A percentile compares a stretch with the other conserved stretches of the same genome.
Evolutionary conservation across 1,140 invertebrate genomes (phyloP).

Genomic region (Bombus pyrosoma): DNA sequence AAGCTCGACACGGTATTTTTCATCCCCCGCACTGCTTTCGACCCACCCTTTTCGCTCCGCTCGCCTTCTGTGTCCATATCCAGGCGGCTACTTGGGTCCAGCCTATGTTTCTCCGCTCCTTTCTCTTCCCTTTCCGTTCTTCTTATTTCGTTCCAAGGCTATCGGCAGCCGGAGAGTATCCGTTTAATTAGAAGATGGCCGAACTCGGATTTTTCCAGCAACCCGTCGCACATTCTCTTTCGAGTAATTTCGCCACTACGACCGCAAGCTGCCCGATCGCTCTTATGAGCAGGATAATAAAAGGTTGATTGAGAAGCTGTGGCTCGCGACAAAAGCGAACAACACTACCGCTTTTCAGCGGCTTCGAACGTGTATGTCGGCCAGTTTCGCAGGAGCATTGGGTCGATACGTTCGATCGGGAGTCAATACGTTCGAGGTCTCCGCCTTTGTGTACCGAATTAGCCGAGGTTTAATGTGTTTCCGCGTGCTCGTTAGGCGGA

Average conservation of each 20-base stretch:
- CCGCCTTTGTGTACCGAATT: background rate
- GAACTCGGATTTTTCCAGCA: background rate
- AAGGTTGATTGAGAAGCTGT: slow-evolving; percentile 20
- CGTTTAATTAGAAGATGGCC: slow-evolving; percentile 44
- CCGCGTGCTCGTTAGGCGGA: slow-evolving; percentile 19
- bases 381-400: background rate
- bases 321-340: background rate
- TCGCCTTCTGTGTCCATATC: background rate
- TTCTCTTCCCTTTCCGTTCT: background rate
- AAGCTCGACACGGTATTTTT: slow-evolving; percentile 38
- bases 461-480: slow-evolving; percentile 6
- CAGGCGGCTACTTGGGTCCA: background rate
- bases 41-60: background rate
- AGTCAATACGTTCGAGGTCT: slow-evolving; percentile 8
- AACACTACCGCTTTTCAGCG: background rate
- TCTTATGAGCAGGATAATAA: slow-evolving; percentile 19
- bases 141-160: slow-evolving; percentile 25
- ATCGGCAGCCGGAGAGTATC: slow-evolving; percentile 28
- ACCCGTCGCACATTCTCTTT: too few species aligned
- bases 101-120: background rate
- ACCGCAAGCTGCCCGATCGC: background rate
- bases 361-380: background rate
- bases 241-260: background rate
- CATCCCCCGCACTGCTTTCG: background rate
- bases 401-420: background rate